phyloP scores from a whole-genome alignment of 2,888 invertebrate species.

The Synanthedon andrenaeformis region DNA sequence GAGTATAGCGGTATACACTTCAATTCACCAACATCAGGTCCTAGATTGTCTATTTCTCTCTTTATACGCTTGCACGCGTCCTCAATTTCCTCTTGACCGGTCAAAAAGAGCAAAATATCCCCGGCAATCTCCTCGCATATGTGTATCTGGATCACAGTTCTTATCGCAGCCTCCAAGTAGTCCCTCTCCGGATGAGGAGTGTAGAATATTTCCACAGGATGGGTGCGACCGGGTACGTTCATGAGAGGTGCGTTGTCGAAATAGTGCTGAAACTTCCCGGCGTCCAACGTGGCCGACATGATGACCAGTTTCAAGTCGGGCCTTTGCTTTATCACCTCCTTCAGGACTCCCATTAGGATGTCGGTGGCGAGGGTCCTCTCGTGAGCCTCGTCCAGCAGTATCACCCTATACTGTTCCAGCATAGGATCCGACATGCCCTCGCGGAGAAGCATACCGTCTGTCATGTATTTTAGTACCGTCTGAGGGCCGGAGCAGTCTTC shows the following conservation, averaged over 20 bases:
- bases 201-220: constrained; percentile 86
- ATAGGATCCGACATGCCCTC: constrained; percentile 99
- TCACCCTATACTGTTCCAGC: constrained; percentile 95
- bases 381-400: constrained; percentile 98
- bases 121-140: constrained; percentile 94
- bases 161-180: constrained; percentile 97
- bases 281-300: constrained; percentile 99
- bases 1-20: constrained; percentile 99
- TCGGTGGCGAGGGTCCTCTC: constrained; percentile 98
- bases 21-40: constrained; percentile 95
- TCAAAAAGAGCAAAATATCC: constrained; percentile 92
- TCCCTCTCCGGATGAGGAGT: constrained; percentile 98
- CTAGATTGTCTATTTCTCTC: constrained; percentile 93
- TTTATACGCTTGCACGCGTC: constrained; percentile 98
- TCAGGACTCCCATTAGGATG: constrained; percentile 97
- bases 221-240: constrained; percentile 88
- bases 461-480: constrained; percentile 98
- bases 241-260: constrained; percentile 98
- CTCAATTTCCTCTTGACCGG: constrained; percentile 95
- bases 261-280: constrained; percentile 99
- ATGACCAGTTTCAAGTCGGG: constrained; percentile 95
- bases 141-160: constrained; percentile 95
- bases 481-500: constrained; percentile 97
- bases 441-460: constrained; percentile 98
- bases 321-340: constrained; percentile 95